Evolutionary conservation across 1,140 invertebrate species (phyloP).

Genomic region (Cecropterus lyciades): DNA sequence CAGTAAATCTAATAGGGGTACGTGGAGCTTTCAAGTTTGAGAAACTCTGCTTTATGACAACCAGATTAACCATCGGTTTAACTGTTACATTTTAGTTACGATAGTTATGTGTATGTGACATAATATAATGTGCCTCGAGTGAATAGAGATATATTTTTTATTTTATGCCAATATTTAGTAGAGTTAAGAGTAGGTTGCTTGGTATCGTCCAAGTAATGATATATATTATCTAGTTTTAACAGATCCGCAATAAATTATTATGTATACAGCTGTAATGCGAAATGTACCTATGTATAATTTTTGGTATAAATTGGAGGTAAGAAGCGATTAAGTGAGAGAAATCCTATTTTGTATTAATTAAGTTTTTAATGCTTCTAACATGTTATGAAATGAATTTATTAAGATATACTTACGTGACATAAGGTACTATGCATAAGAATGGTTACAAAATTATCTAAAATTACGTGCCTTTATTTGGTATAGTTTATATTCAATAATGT

Average conservation of each 20-base stretch:
- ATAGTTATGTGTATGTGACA: constrained; percentile 52
- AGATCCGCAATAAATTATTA: constrained; percentile 54
- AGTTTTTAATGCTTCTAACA: constrained; percentile 31
- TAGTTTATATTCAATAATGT: constrained; percentile 34
- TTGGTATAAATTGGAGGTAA: constrained; percentile 10
- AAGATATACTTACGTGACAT: constrained; percentile 34
- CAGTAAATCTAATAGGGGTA: too few species aligned
- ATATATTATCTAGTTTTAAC: constrained; percentile 41
- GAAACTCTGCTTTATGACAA: constrained; percentile 8
- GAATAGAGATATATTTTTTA: constrained; percentile 66
- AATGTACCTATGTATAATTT: constrained; percentile 19
- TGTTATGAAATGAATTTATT: constrained; percentile 37
- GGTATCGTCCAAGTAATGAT: constrained; percentile 21
- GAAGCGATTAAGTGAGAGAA: constrained; percentile 23
- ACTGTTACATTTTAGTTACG: constrained; percentile 48
- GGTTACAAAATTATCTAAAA: constrained; percentile 33
- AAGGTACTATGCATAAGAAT: constrained; percentile 30
- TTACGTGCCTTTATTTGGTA: constrained; percentile 37
- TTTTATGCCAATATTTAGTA: constrained; percentile 68
- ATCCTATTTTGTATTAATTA: constrained; percentile 37
- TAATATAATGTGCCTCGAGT: constrained; percentile 65
- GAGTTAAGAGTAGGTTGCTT: constrained; percentile 52
- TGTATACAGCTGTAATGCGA: constrained; percentile 33
- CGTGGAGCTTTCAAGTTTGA: too few species aligned
- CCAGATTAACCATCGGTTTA: constrained; percentile 28